These are phyloP conservation scores for Hestina assimilis DNA, from an alignment of 1,140 invertebrate species.

Conservation along the genomic window DNA sequence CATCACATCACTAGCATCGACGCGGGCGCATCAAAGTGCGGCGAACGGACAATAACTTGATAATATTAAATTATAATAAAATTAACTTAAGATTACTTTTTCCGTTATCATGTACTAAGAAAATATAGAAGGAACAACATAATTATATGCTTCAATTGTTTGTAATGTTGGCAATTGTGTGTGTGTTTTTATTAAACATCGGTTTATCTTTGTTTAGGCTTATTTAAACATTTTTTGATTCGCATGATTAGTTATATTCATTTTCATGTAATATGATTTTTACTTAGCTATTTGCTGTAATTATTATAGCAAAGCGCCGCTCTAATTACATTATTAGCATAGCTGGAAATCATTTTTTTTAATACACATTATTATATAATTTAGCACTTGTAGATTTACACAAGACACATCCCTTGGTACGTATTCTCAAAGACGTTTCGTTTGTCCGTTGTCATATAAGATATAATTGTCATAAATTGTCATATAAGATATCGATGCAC, in stretches of 20 bases:
- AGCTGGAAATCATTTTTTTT: no score
- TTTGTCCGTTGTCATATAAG: no score
- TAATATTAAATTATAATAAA: slow-evolving; percentile 78
- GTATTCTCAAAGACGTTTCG: no score
- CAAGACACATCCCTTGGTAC: no score
- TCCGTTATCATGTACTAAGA: slow-evolving; percentile 46
- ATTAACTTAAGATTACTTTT: slow-evolving; percentile 68
- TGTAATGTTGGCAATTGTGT: slow-evolving; percentile 7
- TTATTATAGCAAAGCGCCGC: no score
- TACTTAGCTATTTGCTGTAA: no score
- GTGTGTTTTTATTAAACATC: background rate
- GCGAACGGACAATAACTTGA: slow-evolving; percentile 64
- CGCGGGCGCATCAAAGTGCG: slow-evolving; percentile 70
- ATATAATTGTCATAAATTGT: no score
- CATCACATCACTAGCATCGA: slow-evolving; percentile 43
- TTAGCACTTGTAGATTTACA: no score
- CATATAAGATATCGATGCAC: no score
- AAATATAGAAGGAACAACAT: slow-evolving; percentile 37
- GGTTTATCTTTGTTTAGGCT: slow-evolving; percentile 4
- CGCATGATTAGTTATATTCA: background rate
- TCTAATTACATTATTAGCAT: no score
- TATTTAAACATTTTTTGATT: background rate
- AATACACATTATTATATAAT: no score
- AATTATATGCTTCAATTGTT: slow-evolving; percentile 15
- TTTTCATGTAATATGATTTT: no score